phyloP scores from a whole-genome alignment of 1,140 invertebrate genomes.

The Ips typographus region DNA sequence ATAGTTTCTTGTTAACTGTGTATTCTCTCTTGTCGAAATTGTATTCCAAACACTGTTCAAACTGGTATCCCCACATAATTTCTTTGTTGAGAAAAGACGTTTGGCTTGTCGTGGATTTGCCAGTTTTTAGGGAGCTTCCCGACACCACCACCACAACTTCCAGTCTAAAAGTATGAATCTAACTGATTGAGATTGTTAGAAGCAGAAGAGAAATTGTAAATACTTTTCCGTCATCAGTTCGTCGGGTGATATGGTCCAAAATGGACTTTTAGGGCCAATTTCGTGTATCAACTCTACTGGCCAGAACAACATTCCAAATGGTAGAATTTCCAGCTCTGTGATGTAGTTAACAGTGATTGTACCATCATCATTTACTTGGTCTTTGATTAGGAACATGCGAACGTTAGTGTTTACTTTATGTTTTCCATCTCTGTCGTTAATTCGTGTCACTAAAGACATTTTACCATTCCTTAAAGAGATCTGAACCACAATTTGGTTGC shows the following conservation, averaged over 20 bases:
- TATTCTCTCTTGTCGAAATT: constrained; percentile 29
- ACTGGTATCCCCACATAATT: constrained; percentile 83
- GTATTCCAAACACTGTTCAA: constrained; percentile 53
- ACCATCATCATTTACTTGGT: constrained; percentile 32
- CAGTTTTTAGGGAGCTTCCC: constrained; percentile 76
- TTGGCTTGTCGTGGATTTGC: constrained; percentile 68
- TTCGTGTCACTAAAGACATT: constrained; percentile 60
- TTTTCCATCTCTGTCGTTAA: constrained; percentile 59
- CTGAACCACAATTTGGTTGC: constrained; percentile 42
- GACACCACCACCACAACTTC: constrained; percentile 84
- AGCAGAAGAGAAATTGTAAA: background rate
- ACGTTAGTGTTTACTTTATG: constrained; percentile 60
- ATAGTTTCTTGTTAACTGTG: constrained; percentile 62
- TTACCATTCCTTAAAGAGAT: constrained; percentile 60
- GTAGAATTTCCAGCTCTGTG: constrained; percentile 34
- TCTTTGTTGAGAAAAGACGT: constrained; percentile 82
- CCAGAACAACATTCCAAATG: constrained; percentile 58
- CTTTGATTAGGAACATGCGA: constrained; percentile 58
- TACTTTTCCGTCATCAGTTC: constrained; percentile 58
- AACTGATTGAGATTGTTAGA: background rate
- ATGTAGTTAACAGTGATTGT: constrained; percentile 40
- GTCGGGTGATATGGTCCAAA: constrained; percentile 55
- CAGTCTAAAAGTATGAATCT: constrained; percentile 60
- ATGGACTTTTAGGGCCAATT: constrained; percentile 58
- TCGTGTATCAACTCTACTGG: constrained; percentile 62